Evolutionary conservation across 2,113 vertebrate genomes (phyloP).

Genomic region (Cariama cristata): DNA sequence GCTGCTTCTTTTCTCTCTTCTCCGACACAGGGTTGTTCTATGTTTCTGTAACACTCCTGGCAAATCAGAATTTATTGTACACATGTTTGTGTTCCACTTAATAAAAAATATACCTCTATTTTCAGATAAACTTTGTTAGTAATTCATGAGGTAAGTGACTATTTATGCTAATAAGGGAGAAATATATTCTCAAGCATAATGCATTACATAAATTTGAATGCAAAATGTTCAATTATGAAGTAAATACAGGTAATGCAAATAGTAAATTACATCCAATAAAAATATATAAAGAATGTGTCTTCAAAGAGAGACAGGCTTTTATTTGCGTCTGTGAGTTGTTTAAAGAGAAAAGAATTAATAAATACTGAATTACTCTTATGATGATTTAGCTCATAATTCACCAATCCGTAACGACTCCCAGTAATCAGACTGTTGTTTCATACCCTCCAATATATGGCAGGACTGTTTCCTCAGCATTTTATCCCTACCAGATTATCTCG

Average conservation of each 20-base stretch:
- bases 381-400: constrained; percentile 81
- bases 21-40: not conserved
- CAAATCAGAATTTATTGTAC: constrained; percentile 80
- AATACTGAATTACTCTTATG: constrained; percentile 76
- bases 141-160: constrained; percentile 87
- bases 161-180: constrained; percentile 86
- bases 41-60: constrained; percentile 44
- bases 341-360: constrained; percentile 85
- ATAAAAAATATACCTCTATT: constrained; percentile 83
- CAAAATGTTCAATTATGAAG: constrained; percentile 85
- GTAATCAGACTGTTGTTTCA: constrained; percentile 77
- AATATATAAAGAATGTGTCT: constrained; percentile 80
- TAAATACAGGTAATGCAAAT: constrained; percentile 86
- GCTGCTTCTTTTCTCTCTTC: not conserved
- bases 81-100: constrained; percentile 83
- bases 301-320: constrained; percentile 79
- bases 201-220: constrained; percentile 88
- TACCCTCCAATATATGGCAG: constrained; percentile 65
- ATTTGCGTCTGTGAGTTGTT: constrained; percentile 76
- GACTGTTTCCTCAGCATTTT: constrained; percentile 81
- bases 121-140: constrained; percentile 86
- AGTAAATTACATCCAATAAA: constrained; percentile 85
- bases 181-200: constrained; percentile 83
- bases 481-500: constrained; percentile 82
- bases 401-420: constrained; percentile 73